A percentile compares a stretch with the other conserved stretches of the same genome.
These are phyloP conservation scores for Drosophila nebulosa DNA, from an alignment of 1,140 invertebrate species.

Conservation along the genomic window DNA sequence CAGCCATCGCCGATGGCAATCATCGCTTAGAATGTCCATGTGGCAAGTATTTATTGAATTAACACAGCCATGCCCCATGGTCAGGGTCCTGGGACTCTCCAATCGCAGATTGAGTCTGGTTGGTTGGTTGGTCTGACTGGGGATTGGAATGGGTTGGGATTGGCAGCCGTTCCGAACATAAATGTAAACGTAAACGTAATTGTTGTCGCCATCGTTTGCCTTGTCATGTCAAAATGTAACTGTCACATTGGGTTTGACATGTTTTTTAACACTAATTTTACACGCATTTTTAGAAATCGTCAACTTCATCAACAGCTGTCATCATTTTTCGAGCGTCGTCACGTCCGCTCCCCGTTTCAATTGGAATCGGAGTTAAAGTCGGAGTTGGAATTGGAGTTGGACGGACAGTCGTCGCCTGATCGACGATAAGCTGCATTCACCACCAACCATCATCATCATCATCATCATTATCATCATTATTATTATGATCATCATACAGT, in stretches of 20 bases:
- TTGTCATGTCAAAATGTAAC: constrained; percentile 71
- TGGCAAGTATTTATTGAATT: constrained; percentile 62
- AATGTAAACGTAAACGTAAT: constrained; percentile 67
- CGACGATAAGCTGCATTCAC: constrained; percentile 62
- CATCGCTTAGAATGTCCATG: constrained; percentile 55
- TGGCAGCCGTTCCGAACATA: constrained; percentile 16
- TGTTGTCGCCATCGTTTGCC: constrained; percentile 41
- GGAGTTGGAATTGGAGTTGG: no score
- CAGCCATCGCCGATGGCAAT: constrained; percentile 62
- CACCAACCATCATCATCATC: constrained; percentile 3
- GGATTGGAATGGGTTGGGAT: neutral
- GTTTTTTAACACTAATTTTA: constrained; percentile 79
- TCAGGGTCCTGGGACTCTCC: constrained; percentile 21
- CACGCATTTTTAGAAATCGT: constrained; percentile 79
- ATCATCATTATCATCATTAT: no score
- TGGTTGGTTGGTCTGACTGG: neutral
- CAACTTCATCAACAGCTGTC: constrained; percentile 77
- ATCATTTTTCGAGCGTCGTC: constrained; percentile 71
- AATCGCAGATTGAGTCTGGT: neutral
- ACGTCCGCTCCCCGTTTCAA: constrained; percentile 49
- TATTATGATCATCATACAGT: constrained; percentile 3
- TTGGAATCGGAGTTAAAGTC: constrained; percentile 1
- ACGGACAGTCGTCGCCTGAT: constrained; percentile 56
- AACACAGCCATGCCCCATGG: constrained; percentile 30
- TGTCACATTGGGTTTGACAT: constrained; percentile 75